Percentiles rank a stretch among this genome's conserved stretches.
Evolutionary conservation across 2,113 vertebrate species (phyloP).

Genomic region (Prinia subflava): DNA sequence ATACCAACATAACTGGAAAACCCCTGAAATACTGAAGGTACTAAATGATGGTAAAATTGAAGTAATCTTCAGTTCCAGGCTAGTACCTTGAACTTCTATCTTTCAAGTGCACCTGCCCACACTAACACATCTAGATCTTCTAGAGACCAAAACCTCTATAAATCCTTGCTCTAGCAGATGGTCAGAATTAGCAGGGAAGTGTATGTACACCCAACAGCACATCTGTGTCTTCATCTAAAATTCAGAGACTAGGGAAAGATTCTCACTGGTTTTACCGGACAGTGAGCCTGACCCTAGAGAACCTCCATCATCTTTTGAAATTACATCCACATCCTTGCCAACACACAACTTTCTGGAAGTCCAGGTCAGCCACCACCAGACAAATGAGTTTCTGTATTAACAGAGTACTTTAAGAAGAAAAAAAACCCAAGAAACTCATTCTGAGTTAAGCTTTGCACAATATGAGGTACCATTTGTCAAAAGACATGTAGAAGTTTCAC

Average conservation of each 20-base stretch:
- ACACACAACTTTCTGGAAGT: background rate
- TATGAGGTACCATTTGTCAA: background rate
- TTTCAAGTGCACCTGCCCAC: background rate
- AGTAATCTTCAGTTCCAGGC: background rate
- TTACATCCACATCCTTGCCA: background rate
- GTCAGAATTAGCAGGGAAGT: background rate
- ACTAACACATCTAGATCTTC: background rate
- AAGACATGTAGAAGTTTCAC: background rate
- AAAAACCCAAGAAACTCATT: background rate
- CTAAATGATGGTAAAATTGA: background rate
- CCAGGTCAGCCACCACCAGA: background rate
- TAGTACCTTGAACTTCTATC: background rate
- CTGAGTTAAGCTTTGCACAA: background rate
- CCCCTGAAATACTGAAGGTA: background rate
- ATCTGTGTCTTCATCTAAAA: background rate
- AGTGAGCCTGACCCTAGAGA: background rate
- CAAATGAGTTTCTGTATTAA: background rate
- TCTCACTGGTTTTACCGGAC: background rate
- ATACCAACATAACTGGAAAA: background rate
- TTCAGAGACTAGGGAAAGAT: background rate
- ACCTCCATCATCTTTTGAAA: background rate
- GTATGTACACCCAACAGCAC: accelerated
- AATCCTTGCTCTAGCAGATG: background rate
- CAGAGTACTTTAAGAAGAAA: background rate
- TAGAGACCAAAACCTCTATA: background rate